Evolutionary conservation across 2,113 vertebrate genomes (phyloP), one percentile per base, ranked within the genome.

Genomic region (Mormyrus lacerda): DNA sequence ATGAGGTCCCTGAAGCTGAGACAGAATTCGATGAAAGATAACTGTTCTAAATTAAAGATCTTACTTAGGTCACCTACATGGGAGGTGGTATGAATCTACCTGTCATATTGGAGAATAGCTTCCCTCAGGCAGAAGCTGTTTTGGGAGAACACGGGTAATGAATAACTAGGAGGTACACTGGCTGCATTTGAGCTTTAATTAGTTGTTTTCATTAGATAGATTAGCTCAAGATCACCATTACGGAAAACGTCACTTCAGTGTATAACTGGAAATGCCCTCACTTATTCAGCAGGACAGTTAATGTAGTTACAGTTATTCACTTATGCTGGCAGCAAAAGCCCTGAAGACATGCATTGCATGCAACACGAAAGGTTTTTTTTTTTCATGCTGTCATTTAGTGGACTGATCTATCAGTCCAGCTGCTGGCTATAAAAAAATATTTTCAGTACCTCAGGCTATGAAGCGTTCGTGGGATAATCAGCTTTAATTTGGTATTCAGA

Each of bases 11-110:
- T 79, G 35, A 21, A 79, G 47, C 47, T 85, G 42, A 27, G 47
- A 50, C 83, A 7, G 39, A 24, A 21, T 39, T 83, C 17, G 39
- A 45, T 44, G 79, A 45, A 83, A 84, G 21, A 50, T 48, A 27
- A 11, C 83, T 85, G 83, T 31, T 85, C 21, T 48, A 85, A 85
- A 85, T 85, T n/a, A 50, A 85, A 85, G 82, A 85, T 85, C 82
- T 8, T 48, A 27, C 82, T 85, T 44, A 45, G 82, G 82, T 85
- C 82, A 85, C 83, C 44, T 19, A 79, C 73, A 48, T 47, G 42
- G 45, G 83, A 48, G 45, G 83, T 47, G 10, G 47, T 17, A 47
- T 85, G 83, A 85, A 50, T 50, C 83, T 47, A 27, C 44, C 21
- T 50, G 83, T 48, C n/a, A 31, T 47, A 50, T 21, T 48, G 24